Base-by-base conservation (phyloP, 2,888 invertebrate genomes). In the Eupithecia pulchellata region DNA sequence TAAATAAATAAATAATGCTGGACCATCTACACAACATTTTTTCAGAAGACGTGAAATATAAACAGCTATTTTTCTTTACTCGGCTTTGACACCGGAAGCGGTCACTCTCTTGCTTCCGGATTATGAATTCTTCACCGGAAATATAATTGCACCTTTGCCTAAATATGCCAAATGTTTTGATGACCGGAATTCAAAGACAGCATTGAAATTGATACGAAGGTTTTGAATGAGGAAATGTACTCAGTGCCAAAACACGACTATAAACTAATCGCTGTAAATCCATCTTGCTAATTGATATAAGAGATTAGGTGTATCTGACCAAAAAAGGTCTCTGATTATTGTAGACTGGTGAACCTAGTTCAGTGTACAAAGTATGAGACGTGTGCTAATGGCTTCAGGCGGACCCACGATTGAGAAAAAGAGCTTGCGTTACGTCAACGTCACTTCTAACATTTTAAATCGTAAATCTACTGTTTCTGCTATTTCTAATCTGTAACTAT, bases 201-300 rank as follows among this genome's bases (percentile, higher is more conserved):
- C 61, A 61, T 69, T 69, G 69, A 64, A 69, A 72, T 73, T 39
- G 61, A 71, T 74, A 70, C 72, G 74, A 74, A 73, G 61, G 69
- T 39, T 69, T 67, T 70, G 68, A 74, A 73, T 74, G 75, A 78
- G 70, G 75, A 75, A 76, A 64, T 60, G 64, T 30, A 36, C 47
- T 29, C 30, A 30, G 67, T 76, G 76, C 78, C 78, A 76, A 78
- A 47, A 73, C 34, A 14, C 20, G 13, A 20, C 20, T 36, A 61
- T 20, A 32, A 32, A 61, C 30, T 60, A 32, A 32, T 29, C 60
- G 30, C 32, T 61, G 61, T 13, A 36, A 17, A 30, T 60, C n/a
- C 8, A 60, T 60, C 58, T 9, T 52, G 13, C 52, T 25, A 29
- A 57, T 29, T 29, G 1, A 13, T 57, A 57, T 57, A 29, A 57